Conservation (phyloP, 2,888 invertebrate species). For the Parelbella ahira region DNA sequence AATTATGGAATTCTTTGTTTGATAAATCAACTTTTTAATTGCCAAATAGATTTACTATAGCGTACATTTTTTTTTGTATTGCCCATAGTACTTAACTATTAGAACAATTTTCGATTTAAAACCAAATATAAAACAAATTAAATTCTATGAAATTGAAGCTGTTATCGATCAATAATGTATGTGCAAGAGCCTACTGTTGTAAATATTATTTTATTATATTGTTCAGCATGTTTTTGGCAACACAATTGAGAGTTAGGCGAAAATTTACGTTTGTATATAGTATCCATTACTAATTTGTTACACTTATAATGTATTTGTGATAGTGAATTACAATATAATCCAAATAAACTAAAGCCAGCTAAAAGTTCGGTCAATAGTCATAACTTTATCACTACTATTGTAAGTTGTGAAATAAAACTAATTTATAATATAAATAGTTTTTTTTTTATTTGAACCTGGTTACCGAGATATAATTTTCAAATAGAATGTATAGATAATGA, state of each 20-base stretch:
- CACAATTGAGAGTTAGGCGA: conserved; percentile 23
- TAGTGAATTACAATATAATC: conserved; percentile 65
- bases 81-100: too few species aligned
- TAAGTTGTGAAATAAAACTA: conserved; percentile 78
- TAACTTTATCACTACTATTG: conserved; percentile 70
- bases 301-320: conserved; percentile 62
- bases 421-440: conserved; percentile 56
- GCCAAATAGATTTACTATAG: too few species aligned
- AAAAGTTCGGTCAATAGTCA: conserved; percentile 78
- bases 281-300: conserved; percentile 49
- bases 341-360: conserved; percentile 78
- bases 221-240: conserved; percentile 21
- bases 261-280: conserved; percentile 53
- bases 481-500: too few species aligned
- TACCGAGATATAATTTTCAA: too few species aligned
- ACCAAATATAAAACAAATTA: too few species aligned
- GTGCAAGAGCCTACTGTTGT: conserved; percentile 8
- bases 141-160: too few species aligned
- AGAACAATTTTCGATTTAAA: too few species aligned
- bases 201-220: conserved; percentile 21
- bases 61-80: too few species aligned
- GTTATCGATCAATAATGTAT: too few species aligned
- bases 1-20: too few species aligned
- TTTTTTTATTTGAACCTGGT: too few species aligned
- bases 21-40: too few species aligned